Percentiles rank a stretch among this genome's conserved stretches.
phyloP scores from a whole-genome alignment of 2,888 invertebrate species.

The Eumerus sabulonum region DNA sequence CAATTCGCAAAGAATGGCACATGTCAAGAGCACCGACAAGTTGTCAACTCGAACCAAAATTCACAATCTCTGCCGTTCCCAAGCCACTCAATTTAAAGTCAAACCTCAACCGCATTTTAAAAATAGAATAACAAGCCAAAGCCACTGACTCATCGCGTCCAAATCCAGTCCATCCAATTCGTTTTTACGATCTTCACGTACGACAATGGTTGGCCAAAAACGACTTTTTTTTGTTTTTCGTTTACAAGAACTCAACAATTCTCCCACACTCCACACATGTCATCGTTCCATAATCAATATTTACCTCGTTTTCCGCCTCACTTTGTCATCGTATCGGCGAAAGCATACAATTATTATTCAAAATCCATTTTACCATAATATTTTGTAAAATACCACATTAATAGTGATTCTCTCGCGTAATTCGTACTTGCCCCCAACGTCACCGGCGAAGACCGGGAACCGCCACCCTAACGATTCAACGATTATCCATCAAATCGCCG shows the following conservation, averaged over 20 bases:
- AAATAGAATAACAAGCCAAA: no score
- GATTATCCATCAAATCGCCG: conserved; percentile 47
- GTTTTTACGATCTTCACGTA: conserved; percentile 17
- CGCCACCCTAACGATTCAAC: conserved; percentile 12
- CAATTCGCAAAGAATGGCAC: no score
- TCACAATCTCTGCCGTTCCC: no score
- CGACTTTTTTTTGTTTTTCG: background rate
- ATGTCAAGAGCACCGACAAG: no score
- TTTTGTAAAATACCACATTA: conserved; percentile 77
- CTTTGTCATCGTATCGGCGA: background rate
- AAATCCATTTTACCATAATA: conserved; percentile 72
- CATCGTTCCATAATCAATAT: conserved; percentile 61
- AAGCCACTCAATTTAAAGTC: no score
- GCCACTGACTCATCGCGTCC: background rate
- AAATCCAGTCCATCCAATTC: conserved; percentile 1
- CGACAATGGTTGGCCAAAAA: conserved; percentile 2
- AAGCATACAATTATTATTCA: conserved; percentile 55
- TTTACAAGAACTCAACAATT: conserved; percentile 30
- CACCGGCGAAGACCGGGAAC: background rate
- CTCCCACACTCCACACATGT: conserved; percentile 68
- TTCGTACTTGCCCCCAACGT: conserved; percentile 36
- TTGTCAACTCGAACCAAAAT: no score
- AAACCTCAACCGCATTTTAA: no score
- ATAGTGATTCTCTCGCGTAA: conserved; percentile 71
- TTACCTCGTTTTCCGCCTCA: conserved; percentile 1